phyloP scores from a whole-genome alignment of 2,113 vertebrate species.

The Neopipo cinnamomea region DNA sequence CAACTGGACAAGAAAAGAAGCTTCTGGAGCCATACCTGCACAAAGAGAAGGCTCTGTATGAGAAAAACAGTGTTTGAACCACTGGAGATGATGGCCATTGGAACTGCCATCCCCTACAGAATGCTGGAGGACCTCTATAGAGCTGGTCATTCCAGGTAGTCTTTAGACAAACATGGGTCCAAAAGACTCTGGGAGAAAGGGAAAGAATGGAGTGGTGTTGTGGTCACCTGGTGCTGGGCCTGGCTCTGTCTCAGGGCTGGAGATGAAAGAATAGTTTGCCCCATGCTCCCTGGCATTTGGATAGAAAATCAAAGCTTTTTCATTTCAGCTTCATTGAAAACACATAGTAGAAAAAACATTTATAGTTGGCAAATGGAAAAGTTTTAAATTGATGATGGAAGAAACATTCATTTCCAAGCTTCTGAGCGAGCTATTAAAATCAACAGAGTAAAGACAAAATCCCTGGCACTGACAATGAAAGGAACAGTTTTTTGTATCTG shows the following conservation, averaged over 20 bases:
- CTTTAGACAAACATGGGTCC: not conserved
- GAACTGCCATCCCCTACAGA: not conserved
- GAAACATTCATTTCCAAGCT: slow-evolving; percentile 60
- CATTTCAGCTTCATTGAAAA: slow-evolving; percentile 57
- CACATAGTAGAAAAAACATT: not conserved
- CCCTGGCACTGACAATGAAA: slow-evolving; percentile 64
- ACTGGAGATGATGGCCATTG: not conserved
- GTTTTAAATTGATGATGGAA: slow-evolving; percentile 56
- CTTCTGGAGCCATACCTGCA: not conserved
- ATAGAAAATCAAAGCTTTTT: slow-evolving; percentile 48
- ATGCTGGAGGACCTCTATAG: not conserved
- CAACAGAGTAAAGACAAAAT: slow-evolving; percentile 71
- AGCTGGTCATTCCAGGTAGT: not conserved
- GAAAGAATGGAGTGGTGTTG: not conserved
- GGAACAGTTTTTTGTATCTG: slow-evolving; percentile 47
- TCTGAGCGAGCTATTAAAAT: slow-evolving; percentile 62
- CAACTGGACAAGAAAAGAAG: not conserved
- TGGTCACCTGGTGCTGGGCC: not conserved
- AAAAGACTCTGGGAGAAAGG: not conserved
- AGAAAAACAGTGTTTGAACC: not conserved
- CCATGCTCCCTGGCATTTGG: not conserved
- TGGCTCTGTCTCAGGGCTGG: not conserved
- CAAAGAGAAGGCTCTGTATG: not conserved
- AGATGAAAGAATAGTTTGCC: not conserved
- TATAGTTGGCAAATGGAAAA: slow-evolving; percentile 37